Evolutionary conservation across 2,113 vertebrate genomes (phyloP).

Genomic region (Poecile atricapillus): DNA sequence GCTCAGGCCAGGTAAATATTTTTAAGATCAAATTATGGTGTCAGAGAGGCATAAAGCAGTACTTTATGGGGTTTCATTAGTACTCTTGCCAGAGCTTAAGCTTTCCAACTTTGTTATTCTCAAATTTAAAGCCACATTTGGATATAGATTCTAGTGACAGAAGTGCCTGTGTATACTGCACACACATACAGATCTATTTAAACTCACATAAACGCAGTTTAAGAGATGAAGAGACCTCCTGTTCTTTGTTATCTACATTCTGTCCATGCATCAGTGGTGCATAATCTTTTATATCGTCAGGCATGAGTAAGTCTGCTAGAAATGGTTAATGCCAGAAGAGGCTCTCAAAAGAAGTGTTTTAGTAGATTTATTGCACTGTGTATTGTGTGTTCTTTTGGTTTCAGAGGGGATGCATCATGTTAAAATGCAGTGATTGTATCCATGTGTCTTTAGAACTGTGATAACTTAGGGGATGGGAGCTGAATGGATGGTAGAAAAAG

Average conservation of each 20-base stretch:
- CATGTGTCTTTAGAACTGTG: neutral
- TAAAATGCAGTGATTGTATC: neutral
- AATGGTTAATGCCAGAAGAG: neutral
- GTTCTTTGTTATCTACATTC: neutral
- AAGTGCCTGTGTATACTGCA: neutral
- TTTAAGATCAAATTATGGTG: neutral
- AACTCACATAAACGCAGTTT: neutral
- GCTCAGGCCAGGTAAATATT: neutral
- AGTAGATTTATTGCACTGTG: neutral
- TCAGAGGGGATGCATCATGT: neutral
- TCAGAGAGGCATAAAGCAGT: neutral
- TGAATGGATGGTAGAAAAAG: neutral
- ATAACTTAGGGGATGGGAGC: neutral
- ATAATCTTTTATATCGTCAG: neutral
- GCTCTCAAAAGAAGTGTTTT: neutral
- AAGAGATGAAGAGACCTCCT: neutral
- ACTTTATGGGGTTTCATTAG: neutral
- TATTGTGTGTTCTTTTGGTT: neutral
- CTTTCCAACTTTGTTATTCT: neutral
- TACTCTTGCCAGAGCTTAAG: neutral
- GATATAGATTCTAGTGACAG: neutral
- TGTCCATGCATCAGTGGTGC: neutral
- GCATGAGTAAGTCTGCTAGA: neutral
- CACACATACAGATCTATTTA: neutral
- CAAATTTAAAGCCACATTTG: neutral